These are phyloP conservation scores for Gonatopus flavifemur DNA, from an alignment of 1,140 invertebrate species.

Conservation along the genomic window DNA sequence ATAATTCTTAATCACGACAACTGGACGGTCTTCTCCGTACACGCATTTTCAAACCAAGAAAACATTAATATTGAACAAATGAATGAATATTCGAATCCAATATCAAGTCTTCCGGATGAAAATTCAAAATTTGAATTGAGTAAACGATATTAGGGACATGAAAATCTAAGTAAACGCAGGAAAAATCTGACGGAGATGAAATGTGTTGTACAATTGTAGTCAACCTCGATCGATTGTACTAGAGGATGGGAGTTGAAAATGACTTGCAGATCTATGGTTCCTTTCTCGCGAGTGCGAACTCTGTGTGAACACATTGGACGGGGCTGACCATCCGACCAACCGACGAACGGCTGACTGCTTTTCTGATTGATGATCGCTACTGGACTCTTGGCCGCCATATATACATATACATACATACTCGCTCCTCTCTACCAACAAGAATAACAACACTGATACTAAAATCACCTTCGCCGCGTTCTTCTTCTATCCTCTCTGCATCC, in stretches of 20 bases:
- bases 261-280: constrained; percentile 33
- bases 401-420: constrained; percentile 37
- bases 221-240: constrained; percentile 30
- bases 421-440: too few species aligned
- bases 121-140: too few species aligned
- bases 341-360: constrained; percentile 54
- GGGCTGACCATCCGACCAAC: constrained; percentile 43
- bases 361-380: constrained; percentile 56
- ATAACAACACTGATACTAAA: too few species aligned
- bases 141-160: too few species aligned
- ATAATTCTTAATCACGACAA: too few species aligned
- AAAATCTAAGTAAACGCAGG: too few species aligned
- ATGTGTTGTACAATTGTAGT: constrained; percentile 14
- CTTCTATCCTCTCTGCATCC: constrained; percentile 13
- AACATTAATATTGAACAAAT: too few species aligned
- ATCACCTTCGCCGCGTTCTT: constrained; percentile 19
- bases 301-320: constrained; percentile 29
- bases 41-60: too few species aligned
- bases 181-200: neutral
- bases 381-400: constrained; percentile 52
- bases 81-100: too few species aligned
- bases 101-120: too few species aligned
- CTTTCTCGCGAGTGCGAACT: constrained; percentile 30
- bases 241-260: constrained; percentile 30
- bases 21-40: too few species aligned